These are phyloP conservation scores for Sciurus carolinensis DNA, from an alignment of 2,797 vertebrate species.

Conservation along the genomic window DNA sequence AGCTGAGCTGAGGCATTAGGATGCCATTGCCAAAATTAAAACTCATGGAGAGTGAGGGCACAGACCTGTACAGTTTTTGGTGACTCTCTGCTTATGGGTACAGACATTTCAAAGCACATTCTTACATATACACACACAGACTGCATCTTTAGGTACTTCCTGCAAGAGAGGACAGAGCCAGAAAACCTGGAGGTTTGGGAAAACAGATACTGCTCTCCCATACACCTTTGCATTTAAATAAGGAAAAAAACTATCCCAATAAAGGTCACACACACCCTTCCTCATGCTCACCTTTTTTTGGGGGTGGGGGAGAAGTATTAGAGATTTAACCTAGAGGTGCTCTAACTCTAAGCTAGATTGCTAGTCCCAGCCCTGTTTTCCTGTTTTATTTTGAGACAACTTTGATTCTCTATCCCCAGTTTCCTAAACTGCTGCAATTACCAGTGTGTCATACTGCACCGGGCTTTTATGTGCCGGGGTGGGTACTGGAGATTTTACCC, in stretches of 20 bases:
- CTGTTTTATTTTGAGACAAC: too few relatives aligned
- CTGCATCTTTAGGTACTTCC: neutral
- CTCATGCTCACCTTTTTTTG: too few relatives aligned
- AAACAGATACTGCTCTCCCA: neutral
- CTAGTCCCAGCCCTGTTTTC: too few relatives aligned
- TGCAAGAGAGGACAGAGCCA: neutral
- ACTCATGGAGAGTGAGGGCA: neutral
- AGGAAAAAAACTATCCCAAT: neutral
- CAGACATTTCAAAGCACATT: neutral
- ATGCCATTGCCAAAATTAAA: neutral
- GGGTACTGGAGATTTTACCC: too few relatives aligned
- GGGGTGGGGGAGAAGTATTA: too few relatives aligned
- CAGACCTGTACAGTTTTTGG: neutral
- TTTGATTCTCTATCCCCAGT: too few relatives aligned
- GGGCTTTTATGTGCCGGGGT: too few relatives aligned
- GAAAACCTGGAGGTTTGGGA: neutral
- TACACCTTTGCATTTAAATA: neutral
- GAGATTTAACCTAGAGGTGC: too few relatives aligned
- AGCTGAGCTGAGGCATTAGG: neutral
- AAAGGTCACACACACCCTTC: neutral
- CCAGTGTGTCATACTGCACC: too few relatives aligned
- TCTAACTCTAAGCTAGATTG: too few relatives aligned
- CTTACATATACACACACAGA: neutral
- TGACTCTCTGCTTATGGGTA: neutral
- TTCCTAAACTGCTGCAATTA: too few relatives aligned